Conservation (phyloP, 2,113 vertebrate genomes). For the Mirza zaza region DNA sequence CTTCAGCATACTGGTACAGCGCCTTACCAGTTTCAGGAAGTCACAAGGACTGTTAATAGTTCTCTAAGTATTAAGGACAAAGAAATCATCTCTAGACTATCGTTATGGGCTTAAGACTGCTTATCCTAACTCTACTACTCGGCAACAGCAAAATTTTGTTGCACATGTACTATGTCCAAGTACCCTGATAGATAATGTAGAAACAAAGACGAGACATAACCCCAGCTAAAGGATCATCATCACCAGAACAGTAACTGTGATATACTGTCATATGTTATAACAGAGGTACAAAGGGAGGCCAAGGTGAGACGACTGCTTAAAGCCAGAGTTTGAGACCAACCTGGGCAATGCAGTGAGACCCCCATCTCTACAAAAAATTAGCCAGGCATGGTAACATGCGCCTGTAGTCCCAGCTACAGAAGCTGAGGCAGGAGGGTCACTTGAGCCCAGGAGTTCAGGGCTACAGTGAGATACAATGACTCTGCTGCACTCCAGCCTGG, state of each 20-base stretch:
- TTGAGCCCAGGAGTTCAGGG: no score
- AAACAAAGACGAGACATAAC: not conserved
- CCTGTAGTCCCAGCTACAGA: no score
- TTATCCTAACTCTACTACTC: not conserved
- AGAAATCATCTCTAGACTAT: not conserved
- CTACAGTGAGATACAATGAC: no score
- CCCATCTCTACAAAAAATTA: no score
- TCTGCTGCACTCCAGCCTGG: no score
- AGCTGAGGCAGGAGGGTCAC: no score
- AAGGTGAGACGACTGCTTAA: not conserved
- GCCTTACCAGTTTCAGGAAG: not conserved
- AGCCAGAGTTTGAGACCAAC: not conserved
- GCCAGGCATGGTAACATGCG: no score
- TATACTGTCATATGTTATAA: not conserved
- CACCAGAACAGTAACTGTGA: not conserved
- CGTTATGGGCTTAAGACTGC: not conserved
- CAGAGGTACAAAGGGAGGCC: not conserved
- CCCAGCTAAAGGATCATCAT: not conserved
- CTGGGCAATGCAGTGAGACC: no score
- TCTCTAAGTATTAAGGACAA: conserved; percentile 27
- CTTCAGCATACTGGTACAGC: not conserved
- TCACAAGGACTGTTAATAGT: not conserved
- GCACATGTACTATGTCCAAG: not conserved
- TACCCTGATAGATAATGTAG: not conserved
- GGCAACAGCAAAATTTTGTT: not conserved